phyloP scores from a whole-genome alignment of 2,888 invertebrate genomes.

The Phortica magna region DNA sequence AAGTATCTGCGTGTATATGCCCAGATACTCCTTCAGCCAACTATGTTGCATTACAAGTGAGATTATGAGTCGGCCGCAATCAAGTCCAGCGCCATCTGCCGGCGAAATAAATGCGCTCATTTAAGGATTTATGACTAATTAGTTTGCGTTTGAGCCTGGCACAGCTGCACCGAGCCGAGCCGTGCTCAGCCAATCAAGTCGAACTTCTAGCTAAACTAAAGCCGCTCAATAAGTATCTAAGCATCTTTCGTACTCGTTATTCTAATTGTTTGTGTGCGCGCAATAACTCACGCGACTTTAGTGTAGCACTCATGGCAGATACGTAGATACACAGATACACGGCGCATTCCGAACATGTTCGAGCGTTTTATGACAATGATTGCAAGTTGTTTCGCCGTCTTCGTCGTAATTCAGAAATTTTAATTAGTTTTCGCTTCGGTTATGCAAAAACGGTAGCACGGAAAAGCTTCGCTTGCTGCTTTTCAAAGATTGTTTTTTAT shows the following conservation, averaged over 20 bases:
- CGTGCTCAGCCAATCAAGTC: neutral
- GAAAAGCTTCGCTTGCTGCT: neutral
- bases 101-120: neutral
- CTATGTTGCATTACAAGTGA: too few species aligned
- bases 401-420: slow-evolving; percentile 36
- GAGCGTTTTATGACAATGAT: slow-evolving; percentile 15
- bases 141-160: neutral
- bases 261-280: neutral
- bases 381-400: neutral
- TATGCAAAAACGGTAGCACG: neutral
- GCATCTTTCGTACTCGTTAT: neutral
- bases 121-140: slow-evolving; percentile 31
- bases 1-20: too few species aligned
- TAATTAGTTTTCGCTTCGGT: slow-evolving; percentile 23
- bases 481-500: neutral
- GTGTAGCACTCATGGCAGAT: neutral
- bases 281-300: neutral
- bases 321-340: neutral
- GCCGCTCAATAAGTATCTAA: neutral
- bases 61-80: too few species aligned
- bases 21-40: too few species aligned
- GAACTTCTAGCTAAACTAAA: too few species aligned
- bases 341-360: neutral
- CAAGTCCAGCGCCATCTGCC: neutral
- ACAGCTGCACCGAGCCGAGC: neutral